Conservation (phyloP, 2,113 vertebrate species). For the Orycteropus afer region DNA sequence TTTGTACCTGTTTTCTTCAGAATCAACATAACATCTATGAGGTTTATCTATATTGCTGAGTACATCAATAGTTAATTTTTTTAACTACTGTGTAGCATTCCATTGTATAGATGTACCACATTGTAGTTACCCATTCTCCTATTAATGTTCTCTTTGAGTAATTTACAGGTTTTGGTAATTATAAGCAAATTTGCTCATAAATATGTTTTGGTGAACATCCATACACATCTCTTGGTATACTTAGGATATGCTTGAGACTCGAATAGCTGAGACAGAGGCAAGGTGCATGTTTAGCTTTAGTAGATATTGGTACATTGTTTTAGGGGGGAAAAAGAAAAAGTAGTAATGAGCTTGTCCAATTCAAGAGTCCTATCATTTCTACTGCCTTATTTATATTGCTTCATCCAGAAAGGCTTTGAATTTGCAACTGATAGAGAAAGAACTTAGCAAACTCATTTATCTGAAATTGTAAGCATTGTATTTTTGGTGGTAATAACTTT, state of each 20-base stretch:
- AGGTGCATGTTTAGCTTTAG: neutral
- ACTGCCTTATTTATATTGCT: neutral
- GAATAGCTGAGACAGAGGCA: neutral
- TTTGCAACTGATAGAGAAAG: neutral
- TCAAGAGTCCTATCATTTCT: neutral
- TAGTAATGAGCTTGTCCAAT: neutral
- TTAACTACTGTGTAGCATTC: neutral
- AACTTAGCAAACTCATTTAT: neutral
- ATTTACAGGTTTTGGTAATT: neutral
- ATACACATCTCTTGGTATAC: neutral
- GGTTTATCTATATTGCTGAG: neutral
- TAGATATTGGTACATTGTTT: neutral
- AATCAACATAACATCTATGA: neutral
- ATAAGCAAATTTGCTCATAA: neutral
- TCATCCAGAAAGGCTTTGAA: neutral
- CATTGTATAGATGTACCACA: neutral
- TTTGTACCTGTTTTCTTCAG: constrained; percentile 16
- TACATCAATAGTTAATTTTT: neutral
- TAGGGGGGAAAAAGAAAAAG: neutral
- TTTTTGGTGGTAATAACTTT: neutral
- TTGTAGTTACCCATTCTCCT: constrained; percentile 9
- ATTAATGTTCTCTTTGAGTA: neutral
- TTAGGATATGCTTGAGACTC: neutral
- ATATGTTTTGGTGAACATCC: neutral
- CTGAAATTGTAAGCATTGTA: neutral